These are phyloP conservation scores for Anarsia innoxiella DNA, from an alignment of 2,888 invertebrate species.

Conservation along the genomic window DNA sequence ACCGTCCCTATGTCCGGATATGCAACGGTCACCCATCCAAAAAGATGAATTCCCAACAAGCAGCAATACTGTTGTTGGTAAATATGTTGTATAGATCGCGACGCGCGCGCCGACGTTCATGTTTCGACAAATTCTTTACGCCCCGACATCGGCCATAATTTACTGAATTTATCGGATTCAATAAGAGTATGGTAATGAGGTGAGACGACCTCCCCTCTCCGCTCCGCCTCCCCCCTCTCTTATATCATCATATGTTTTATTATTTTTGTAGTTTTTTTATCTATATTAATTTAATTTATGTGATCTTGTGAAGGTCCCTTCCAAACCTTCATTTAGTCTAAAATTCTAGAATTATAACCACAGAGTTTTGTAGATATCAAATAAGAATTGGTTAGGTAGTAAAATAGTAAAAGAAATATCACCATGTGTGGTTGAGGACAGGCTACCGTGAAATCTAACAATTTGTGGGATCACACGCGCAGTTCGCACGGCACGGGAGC, in stretches of 20 bases:
- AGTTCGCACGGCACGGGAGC: neutral
- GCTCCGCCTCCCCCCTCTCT: constrained; percentile 1
- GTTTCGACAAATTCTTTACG: constrained; percentile 11
- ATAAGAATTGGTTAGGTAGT: too few species aligned
- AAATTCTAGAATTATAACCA: too few species aligned
- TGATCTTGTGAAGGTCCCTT: too few species aligned
- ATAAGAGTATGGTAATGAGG: constrained; percentile 14
- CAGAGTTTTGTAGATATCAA: neutral
- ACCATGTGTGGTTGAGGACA: too few species aligned
- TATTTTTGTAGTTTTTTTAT: neutral
- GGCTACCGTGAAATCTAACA: too few species aligned
- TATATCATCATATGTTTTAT: neutral
- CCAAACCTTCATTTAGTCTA: too few species aligned
- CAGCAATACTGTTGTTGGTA: neutral
- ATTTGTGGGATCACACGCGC: too few species aligned
- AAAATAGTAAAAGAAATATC: too few species aligned
- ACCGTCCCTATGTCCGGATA: neutral
- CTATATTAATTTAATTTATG: neutral
- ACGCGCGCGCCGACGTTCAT: constrained; percentile 4
- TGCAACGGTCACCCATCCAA: neutral
- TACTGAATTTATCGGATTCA: constrained; percentile 12
- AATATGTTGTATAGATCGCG: too few species aligned
- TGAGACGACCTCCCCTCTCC: too few species aligned
- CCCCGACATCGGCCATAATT: constrained; percentile 6
- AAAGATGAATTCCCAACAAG: neutral